Evolutionary conservation across 2,797 vertebrate species (phyloP).

Genomic region (Gallinago stenura): DNA sequence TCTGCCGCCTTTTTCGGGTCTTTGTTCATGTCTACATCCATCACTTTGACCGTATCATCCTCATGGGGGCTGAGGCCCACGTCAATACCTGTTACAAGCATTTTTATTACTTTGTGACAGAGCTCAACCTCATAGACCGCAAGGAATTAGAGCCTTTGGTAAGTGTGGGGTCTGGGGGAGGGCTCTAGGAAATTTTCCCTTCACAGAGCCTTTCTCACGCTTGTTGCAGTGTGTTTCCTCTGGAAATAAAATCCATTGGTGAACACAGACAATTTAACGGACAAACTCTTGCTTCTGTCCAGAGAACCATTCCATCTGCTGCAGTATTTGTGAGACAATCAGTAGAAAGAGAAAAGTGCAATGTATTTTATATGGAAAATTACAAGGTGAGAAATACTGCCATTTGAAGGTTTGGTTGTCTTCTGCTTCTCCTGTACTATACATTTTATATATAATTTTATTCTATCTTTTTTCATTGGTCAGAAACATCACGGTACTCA

Average conservation of each 20-base stretch:
- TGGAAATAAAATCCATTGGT: background rate
- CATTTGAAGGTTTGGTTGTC: background rate
- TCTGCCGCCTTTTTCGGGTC: constrained; percentile 88
- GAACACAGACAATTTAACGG: background rate
- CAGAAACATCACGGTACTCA: background rate
- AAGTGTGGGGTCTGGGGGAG: constrained; percentile 44
- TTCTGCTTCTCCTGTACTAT: background rate
- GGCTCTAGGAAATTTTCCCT: background rate
- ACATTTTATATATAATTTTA: background rate
- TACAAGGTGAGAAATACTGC: background rate
- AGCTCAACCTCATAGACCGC: constrained; percentile 88
- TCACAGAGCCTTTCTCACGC: background rate
- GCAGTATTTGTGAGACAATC: background rate
- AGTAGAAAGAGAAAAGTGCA: background rate
- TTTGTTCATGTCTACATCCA: constrained; percentile 91
- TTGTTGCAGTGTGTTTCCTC: background rate
- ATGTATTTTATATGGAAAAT: background rate
- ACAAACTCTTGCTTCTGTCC: background rate
- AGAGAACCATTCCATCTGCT: background rate
- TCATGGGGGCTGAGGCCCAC: constrained; percentile 89
- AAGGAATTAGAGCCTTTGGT: constrained; percentile 91
- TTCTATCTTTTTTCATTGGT: background rate
- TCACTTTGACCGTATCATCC: constrained; percentile 87
- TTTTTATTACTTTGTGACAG: constrained; percentile 90
- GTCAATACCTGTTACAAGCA: constrained; percentile 93